Conservation (phyloP, 2,113 vertebrate species). For the Uria aalge region DNA sequence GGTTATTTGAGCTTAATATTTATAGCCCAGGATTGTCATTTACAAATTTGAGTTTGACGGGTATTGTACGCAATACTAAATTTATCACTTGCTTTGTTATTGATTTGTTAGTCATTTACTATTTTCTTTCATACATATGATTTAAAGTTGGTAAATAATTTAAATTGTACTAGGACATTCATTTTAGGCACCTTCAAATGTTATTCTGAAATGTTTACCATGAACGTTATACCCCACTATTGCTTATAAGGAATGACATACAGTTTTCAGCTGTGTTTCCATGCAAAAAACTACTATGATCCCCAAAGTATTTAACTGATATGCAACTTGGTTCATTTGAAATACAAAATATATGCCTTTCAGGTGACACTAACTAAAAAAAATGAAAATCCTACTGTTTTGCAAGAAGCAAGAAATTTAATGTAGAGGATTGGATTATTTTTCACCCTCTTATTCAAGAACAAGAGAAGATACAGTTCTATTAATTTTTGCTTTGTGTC, state of each 20-base stretch:
- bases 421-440: neutral
- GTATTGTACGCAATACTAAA: neutral
- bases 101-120: constrained; percentile 43
- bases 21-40: neutral
- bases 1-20: constrained; percentile 35
- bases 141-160: constrained; percentile 44
- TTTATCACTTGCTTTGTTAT: constrained; percentile 29
- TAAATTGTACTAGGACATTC: neutral
- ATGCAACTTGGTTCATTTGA: neutral
- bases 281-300: neutral
- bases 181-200: constrained; percentile 1
- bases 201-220: constrained; percentile 3
- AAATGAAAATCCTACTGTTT: neutral
- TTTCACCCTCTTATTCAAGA: neutral
- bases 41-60: constrained; percentile 9
- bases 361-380: neutral
- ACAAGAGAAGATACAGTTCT: neutral
- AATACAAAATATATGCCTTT: neutral
- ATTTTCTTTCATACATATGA: constrained; percentile 8
- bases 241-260: neutral
- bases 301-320: neutral
- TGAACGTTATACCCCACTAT: neutral
- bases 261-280: neutral
- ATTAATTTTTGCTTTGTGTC: neutral
- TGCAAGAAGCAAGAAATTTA: neutral